Percentiles rank a stretch among this genome's conserved stretches.
Conservation (phyloP, 2,113 vertebrate genomes). For the Calyptomena viridis region DNA sequence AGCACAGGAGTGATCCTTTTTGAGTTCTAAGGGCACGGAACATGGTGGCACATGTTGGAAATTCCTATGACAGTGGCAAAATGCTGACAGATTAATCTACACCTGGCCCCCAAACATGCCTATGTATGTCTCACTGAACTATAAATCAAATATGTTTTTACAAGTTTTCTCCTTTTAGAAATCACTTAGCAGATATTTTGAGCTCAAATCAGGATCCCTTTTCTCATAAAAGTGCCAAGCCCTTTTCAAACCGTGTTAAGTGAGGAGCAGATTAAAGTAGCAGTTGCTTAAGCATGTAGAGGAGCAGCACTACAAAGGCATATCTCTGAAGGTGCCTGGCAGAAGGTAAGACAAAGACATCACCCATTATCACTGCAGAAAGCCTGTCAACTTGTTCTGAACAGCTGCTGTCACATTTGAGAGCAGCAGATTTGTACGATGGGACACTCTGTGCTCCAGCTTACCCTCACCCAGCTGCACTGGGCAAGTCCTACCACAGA, state of each 20-base stretch:
- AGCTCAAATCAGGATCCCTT: conserved; percentile 1
- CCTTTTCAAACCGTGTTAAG: not conserved
- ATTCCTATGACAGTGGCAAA: conserved; percentile 32
- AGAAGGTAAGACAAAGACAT: not conserved
- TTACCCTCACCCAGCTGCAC: not conserved
- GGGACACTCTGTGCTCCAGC: fast-evolving
- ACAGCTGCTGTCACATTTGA: not conserved
- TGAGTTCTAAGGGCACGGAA: not conserved
- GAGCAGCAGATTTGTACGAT: not conserved
- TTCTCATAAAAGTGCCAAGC: not conserved
- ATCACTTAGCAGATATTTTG: conserved; percentile 18
- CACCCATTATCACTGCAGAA: not conserved
- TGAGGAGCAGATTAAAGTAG: conserved; percentile 7
- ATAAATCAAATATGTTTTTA: conserved; percentile 38
- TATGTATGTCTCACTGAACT: not conserved
- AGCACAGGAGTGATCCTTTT: conserved; percentile 6
- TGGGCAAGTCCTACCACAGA: not conserved
- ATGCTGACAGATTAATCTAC: conserved; percentile 51
- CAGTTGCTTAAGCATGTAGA: not conserved
- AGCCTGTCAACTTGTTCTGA: not conserved
- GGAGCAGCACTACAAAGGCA: not conserved
- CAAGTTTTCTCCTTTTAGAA: conserved; percentile 63
- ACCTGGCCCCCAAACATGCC: conserved; percentile 12
- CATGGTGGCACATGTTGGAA: conserved; percentile 49
- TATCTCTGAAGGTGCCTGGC: not conserved